phyloP scores from a whole-genome alignment of 2,797 vertebrate genomes.

The Leptoclinus maculatus region DNA sequence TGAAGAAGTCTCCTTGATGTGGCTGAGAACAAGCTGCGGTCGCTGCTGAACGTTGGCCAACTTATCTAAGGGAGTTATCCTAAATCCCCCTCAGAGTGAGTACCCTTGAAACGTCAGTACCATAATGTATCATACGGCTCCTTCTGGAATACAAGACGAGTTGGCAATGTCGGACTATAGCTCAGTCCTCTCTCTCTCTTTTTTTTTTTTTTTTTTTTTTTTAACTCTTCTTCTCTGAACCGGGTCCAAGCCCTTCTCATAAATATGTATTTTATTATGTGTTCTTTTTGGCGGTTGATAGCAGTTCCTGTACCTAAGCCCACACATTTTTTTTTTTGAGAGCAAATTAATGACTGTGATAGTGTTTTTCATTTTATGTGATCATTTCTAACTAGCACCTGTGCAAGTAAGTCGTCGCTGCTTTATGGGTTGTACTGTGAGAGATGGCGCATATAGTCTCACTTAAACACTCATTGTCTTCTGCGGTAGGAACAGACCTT shows the following conservation, averaged over 20 bases:
- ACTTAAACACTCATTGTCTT: slow-evolving; percentile 31
- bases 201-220: not conserved
- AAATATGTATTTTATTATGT: slow-evolving; percentile 74
- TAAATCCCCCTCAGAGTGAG: slow-evolving; percentile 73
- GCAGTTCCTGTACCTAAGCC: slow-evolving; percentile 42
- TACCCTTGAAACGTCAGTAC: slow-evolving; percentile 79
- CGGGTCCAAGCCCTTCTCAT: slow-evolving; percentile 66
- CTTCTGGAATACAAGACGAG: slow-evolving; percentile 78
- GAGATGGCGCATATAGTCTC: slow-evolving; percentile 6
- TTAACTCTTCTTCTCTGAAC: slow-evolving; percentile 46
- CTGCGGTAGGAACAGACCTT: not conserved
- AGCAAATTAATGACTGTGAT: slow-evolving; percentile 72
- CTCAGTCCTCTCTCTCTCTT: slow-evolving; percentile 35
- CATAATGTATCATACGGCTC: slow-evolving; percentile 76
- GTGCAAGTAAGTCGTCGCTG: slow-evolving; percentile 33
- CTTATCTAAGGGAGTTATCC: slow-evolving; percentile 76
- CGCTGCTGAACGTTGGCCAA: slow-evolving; percentile 69
- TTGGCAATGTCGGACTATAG: slow-evolving; percentile 58
- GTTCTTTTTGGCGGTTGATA: slow-evolving; percentile 52
- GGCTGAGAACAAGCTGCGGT: slow-evolving; percentile 49
- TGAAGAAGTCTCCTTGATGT: slow-evolving; percentile 76
- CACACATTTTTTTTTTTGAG: slow-evolving; percentile 20
- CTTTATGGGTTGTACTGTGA: slow-evolving; percentile 37
- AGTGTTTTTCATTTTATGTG: slow-evolving; percentile 53
- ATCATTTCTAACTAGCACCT: slow-evolving; percentile 65